phyloP scores from a whole-genome alignment of 2,888 invertebrate species.

The Caenorhabditis zanzibari region DNA sequence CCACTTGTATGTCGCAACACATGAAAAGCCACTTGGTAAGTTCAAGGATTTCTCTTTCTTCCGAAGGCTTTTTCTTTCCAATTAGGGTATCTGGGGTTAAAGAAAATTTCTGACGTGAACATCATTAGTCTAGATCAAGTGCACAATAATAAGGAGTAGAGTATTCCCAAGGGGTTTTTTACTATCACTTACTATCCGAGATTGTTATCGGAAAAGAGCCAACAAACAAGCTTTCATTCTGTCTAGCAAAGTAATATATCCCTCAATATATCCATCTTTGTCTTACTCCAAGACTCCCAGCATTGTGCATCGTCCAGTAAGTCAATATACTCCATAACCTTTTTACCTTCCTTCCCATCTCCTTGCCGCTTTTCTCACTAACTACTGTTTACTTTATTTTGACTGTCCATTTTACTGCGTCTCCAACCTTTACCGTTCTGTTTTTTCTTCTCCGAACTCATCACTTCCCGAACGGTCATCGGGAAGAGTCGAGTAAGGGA shows the following conservation, averaged over 20 bases:
- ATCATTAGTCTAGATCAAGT: constrained; percentile 19
- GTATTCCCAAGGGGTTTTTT: constrained; percentile 13
- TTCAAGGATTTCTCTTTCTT: constrained; percentile 43
- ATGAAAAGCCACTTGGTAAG: constrained; percentile 83
- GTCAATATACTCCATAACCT: constrained; percentile 55
- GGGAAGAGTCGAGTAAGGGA: constrained; percentile 43
- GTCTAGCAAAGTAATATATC: constrained; percentile 11
- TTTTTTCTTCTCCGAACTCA: constrained; percentile 41
- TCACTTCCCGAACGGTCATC: constrained; percentile 65
- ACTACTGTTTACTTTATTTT: constrained; percentile 65
- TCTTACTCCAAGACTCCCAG: constrained; percentile 21
- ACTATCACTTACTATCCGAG: constrained; percentile 19
- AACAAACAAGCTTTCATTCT: constrained; percentile 7
- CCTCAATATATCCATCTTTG: neutral
- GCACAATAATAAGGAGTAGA: constrained; percentile 31
- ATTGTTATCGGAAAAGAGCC: neutral
- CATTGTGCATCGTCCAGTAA: constrained; percentile 48
- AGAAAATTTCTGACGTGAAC: constrained; percentile 36
- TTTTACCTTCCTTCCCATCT: constrained; percentile 13
- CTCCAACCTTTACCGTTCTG: constrained; percentile 21
- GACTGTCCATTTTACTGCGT: constrained; percentile 62
- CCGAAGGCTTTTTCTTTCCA: neutral
- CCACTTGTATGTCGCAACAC: constrained; percentile 83
- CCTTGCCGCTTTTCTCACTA: constrained; percentile 60
- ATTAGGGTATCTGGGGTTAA: neutral